Conservation (phyloP, 2,797 vertebrate genomes). For the Cossypha niveicapilla region DNA sequence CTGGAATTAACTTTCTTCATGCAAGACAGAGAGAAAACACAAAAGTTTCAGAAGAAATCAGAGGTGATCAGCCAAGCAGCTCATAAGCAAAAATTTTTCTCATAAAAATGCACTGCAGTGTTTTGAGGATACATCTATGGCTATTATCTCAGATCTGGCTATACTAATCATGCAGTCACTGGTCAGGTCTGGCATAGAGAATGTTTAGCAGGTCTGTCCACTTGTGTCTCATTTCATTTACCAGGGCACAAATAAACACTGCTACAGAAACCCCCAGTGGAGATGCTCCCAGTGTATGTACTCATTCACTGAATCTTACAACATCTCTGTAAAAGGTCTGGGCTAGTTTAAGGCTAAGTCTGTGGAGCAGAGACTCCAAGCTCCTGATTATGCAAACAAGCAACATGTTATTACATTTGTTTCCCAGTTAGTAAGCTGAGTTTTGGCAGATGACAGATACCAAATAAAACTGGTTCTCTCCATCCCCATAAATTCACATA, state of each 20-base stretch:
- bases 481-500: neutral
- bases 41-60: neutral
- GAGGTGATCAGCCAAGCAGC: neutral
- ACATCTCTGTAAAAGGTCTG: neutral
- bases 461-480: neutral
- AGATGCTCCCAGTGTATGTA: neutral
- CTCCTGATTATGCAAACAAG: neutral
- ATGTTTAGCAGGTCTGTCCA: neutral
- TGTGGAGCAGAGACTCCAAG: neutral
- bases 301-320: neutral
- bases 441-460: neutral
- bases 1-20: neutral
- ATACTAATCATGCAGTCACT: rapidly evolving
- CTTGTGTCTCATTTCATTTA: neutral
- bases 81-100: neutral
- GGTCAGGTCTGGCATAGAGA: neutral
- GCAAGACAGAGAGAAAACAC: neutral
- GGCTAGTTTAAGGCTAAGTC: neutral
- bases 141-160: neutral
- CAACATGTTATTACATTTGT: neutral
- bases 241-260: neutral
- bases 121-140: neutral
- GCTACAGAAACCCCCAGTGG: neutral
- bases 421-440: neutral
- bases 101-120: neutral